Percentiles rank a stretch among this genome's conserved stretches.
Evolutionary conservation across 2,888 invertebrate genomes (phyloP).

Genomic region (Vesta saturnalis): DNA sequence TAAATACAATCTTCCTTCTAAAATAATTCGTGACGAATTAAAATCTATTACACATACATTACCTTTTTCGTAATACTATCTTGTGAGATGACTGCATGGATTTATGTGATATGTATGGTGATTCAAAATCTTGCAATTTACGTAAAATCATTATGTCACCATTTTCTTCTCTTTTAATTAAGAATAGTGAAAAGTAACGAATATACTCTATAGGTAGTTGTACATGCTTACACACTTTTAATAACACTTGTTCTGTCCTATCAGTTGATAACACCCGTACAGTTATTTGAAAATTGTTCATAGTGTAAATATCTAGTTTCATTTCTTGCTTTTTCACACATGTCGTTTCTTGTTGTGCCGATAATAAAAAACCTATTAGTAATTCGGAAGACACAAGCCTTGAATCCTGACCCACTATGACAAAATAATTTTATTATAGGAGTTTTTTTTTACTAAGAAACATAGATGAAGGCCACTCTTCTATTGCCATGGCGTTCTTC

Average conservation of each 20-base stretch:
- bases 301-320: conserved; percentile 82
- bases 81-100: conserved; percentile 77
- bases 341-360: conserved; percentile 91
- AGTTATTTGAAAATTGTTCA: conserved; percentile 88
- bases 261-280: conserved; percentile 84
- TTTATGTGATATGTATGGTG: conserved; percentile 92
- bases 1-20: too few species aligned
- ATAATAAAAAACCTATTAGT: conserved; percentile 86
- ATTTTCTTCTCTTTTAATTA: conserved; percentile 81
- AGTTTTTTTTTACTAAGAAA: neutral
- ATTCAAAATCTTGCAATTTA: conserved; percentile 96
- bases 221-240: conserved; percentile 84
- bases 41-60: too few species aligned
- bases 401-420: conserved; percentile 87
- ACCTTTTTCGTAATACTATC: conserved; percentile 90
- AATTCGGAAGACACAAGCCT: conserved; percentile 81
- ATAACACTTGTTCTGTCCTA: conserved; percentile 83
- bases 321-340: conserved; percentile 75
- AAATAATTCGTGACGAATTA: too few species aligned
- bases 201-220: conserved; percentile 82
- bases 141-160: conserved; percentile 80
- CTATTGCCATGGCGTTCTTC: neutral
- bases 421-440: conserved; percentile 37
- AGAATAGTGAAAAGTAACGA: conserved; percentile 90
- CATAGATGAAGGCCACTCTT: neutral